A percentile compares a stretch with the other conserved stretches of the same genome.
These are phyloP conservation scores for Chunga burmeisteri DNA, from an alignment of 2,113 vertebrate genomes.

Conservation along the genomic window DNA sequence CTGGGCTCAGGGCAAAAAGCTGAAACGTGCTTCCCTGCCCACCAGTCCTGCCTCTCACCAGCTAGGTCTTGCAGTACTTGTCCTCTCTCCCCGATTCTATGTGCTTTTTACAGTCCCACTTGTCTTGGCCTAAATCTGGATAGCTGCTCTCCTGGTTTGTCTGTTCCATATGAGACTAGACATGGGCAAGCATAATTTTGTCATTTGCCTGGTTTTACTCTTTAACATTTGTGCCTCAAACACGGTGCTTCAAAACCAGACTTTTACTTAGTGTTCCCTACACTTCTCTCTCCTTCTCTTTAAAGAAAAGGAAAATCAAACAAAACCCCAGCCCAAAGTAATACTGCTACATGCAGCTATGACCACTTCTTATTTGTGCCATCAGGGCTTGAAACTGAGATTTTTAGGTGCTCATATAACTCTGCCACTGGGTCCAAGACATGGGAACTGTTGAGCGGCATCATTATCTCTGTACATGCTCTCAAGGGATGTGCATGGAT, in stretches of 20 bases:
- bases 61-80: background rate
- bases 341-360: background rate
- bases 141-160: background rate
- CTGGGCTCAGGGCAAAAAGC: background rate
- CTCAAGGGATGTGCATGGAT: background rate
- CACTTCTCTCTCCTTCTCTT: background rate
- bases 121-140: background rate
- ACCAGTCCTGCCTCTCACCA: background rate
- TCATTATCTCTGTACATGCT: accelerated
- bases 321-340: background rate
- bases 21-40: background rate
- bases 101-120: background rate
- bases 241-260: background rate
- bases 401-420: background rate
- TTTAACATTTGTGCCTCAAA: background rate
- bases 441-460: background rate
- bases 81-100: background rate
- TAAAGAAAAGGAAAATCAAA: background rate
- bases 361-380: background rate
- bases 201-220: background rate
- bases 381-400: background rate
- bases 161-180: background rate
- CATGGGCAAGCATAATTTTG: background rate
- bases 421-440: background rate
- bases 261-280: background rate